These are phyloP conservation scores for Hirtodrosophila duncani DNA, from an alignment of 2,888 invertebrate species.

Conservation along the genomic window DNA sequence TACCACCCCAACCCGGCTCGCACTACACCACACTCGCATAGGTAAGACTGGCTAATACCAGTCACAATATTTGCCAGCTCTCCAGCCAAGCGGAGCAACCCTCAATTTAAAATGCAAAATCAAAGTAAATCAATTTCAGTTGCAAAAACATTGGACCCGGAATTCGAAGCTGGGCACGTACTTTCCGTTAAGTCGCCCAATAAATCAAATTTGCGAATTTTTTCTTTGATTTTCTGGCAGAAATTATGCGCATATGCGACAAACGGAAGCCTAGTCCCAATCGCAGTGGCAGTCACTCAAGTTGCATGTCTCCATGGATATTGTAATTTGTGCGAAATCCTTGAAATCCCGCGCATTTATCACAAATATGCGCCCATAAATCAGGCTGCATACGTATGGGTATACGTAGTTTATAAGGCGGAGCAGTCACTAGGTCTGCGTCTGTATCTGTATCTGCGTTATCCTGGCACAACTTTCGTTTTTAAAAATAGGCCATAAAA, in stretches of 20 bases:
- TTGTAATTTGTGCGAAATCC: conserved; percentile 68
- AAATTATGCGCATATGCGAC: conserved; percentile 66
- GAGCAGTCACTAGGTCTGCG: background rate
- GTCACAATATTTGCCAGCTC: conserved; percentile 18
- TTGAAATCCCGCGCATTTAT: conserved; percentile 62
- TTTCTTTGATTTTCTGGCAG: conserved; percentile 36
- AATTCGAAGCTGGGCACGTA: conserved; percentile 52
- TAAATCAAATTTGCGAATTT: conserved; percentile 70
- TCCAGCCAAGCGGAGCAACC: conserved; percentile 36
- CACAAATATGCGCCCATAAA: conserved; percentile 58
- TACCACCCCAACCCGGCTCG: background rate
- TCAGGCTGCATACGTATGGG: conserved; percentile 39
- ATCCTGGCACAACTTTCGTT: conserved; percentile 40
- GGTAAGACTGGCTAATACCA: conserved; percentile 37
- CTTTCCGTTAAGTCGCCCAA: conserved; percentile 61
- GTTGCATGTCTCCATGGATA: conserved; percentile 19
- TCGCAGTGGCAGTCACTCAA: conserved; percentile 16
- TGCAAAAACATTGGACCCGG: conserved; percentile 40
- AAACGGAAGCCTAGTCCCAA: conserved; percentile 17
- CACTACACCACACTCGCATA: conserved; percentile 18
- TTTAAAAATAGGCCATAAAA: conserved; percentile 58
- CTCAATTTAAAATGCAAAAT: conserved; percentile 73
- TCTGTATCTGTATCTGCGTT: background rate
- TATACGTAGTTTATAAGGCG: conserved; percentile 25
- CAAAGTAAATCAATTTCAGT: conserved; percentile 75